These are phyloP conservation scores for Amblyopsis hoosieri DNA, from an alignment of 2,797 vertebrate species.

Conservation along the genomic window DNA sequence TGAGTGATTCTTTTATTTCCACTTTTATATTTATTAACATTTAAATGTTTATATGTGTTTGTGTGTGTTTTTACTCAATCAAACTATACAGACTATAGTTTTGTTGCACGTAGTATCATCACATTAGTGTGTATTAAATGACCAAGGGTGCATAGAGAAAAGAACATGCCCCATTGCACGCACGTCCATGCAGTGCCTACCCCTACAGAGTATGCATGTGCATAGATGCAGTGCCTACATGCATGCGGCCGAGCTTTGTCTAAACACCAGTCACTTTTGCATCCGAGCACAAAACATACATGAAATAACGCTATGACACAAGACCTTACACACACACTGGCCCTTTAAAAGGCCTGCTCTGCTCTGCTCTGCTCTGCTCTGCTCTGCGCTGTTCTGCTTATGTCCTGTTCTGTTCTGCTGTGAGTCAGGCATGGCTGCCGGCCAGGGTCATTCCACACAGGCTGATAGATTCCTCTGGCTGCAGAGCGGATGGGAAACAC, in stretches of 20 bases:
- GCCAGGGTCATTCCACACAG: conserved; percentile 60
- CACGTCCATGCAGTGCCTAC: no score
- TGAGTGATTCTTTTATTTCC: conserved; percentile 28
- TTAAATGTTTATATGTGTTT: conserved; percentile 9
- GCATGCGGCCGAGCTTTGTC: no score
- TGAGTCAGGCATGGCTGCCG: conserved; percentile 45
- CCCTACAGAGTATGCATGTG: no score
- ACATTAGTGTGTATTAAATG: no score
- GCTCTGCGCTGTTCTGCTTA: conserved; percentile 19
- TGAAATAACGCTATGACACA: no score
- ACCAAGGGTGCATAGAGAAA: no score
- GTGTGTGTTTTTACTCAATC: conserved; percentile 33
- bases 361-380: conserved; percentile 15
- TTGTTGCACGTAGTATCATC: no score
- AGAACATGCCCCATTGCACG: no score
- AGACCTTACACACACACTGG: neutral
- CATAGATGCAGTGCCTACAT: no score
- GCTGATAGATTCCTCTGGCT: conserved; percentile 65
- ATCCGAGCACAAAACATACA: no score
- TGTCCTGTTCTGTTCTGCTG: conserved; percentile 14
- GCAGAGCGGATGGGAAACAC: conserved; percentile 75
- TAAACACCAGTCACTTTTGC: no score
- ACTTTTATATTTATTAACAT: conserved; percentile 34
- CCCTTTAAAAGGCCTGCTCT: neutral
- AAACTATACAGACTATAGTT: conserved; percentile 42